Base-by-base conservation (phyloP, 2,888 invertebrate genomes). In the Polia nebulosa region DNA sequence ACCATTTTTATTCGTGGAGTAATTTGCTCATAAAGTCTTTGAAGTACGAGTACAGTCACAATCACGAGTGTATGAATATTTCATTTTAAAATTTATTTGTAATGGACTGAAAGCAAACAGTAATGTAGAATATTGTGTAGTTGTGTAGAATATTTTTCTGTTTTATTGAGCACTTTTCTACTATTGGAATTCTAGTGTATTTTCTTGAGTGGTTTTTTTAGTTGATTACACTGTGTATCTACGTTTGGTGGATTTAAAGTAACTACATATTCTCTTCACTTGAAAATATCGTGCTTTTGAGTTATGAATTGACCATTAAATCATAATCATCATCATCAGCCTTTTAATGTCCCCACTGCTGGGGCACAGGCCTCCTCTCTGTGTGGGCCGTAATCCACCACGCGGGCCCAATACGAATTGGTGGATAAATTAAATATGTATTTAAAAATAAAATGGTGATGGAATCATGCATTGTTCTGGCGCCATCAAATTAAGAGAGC, bases 1-100 rank as follows among this genome's bases (percentile, higher is more conserved):
- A 29, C 56, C 32, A n/a, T n/a, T n/a, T 56, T 51, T 74, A 9
- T 63, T 34, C 49, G 34, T 34, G 27, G 3, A 41, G 22, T 25
- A 49, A 55, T 55, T 36, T 17, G 22, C 25, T 66, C 75, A 75
- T 75, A 39, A 72, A 57, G 52, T 71, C 56, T 64, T 74, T 64
- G 53, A 64, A 44, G 39, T 51, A 51, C 36, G 57, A 44, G 39
- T 51, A 51, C 36, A 49, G 17, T 49, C 25, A 29, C 29, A 56
- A 36, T 74, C 44, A 65, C 8, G 9, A 52, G 25, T 15, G 34
- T 27, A 63, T 57, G 51, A 73, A 73, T 72, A 72, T 73, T 64
- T 65, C 22, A 72, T 74, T 45, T 74, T 32, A 20, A 74, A n/a
- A 25, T 56, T 56, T 39, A 62, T 62, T 51, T 52, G 45, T 41